Percentiles rank a stretch among this genome's conserved stretches.
These are phyloP conservation scores for Montipora efflorescens DNA, from an alignment of 64 coral and sea anemone genomes.

Conservation along the genomic window DNA sequence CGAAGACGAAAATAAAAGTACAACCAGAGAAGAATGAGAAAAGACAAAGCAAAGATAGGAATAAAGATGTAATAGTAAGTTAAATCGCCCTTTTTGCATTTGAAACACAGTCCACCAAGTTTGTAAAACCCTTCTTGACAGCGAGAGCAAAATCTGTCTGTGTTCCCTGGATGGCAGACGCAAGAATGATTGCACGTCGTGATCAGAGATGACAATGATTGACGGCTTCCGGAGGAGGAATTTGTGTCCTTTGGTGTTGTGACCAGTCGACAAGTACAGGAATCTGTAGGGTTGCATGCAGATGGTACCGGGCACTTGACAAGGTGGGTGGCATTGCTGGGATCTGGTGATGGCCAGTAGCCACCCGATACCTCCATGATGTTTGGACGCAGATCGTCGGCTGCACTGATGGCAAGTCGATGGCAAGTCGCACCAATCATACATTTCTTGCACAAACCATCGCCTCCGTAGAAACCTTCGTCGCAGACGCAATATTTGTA, in stretches of 20 bases:
- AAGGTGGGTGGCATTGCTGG: conserved; percentile 35
- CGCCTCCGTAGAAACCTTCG: conserved; percentile 47
- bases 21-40: conserved; percentile 37
- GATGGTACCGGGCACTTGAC: conserved; percentile 46
- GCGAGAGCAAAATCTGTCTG: conserved; percentile 59
- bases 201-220: conserved; percentile 35
- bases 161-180: conserved; percentile 52
- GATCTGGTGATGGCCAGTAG: conserved; percentile 62
- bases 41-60: conserved; percentile 39
- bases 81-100: conserved; percentile 28
- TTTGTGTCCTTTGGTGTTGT: neutral
- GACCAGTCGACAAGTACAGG: conserved; percentile 30
- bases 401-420: neutral
- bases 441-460: conserved; percentile 43
- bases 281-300: conserved; percentile 42
- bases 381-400: neutral
- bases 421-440: conserved; percentile 21
- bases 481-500: conserved; percentile 61
- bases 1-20: conserved; percentile 10
- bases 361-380: conserved; percentile 34
- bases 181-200: conserved; percentile 49
- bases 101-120: conserved; percentile 42
- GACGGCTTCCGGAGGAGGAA: neutral
- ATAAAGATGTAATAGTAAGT: conserved; percentile 43
- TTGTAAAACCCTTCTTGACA: conserved; percentile 64